Conservation (phyloP, 1,140 invertebrate species). For the Platorchestia sp. region DNA sequence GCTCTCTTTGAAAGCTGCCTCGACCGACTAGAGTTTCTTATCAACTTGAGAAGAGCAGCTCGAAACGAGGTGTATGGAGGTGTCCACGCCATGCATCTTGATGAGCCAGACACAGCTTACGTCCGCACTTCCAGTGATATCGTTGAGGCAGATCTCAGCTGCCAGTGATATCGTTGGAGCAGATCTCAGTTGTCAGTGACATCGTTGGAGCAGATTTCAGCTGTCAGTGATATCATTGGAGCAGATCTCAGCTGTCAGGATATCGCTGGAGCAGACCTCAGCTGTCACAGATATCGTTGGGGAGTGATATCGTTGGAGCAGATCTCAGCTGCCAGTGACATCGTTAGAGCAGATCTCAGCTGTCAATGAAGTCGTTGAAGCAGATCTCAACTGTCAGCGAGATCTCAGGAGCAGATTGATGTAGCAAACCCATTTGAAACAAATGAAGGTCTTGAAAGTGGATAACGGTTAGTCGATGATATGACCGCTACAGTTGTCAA, state of each 20-base stretch:
- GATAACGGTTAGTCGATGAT: not conserved
- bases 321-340: too few species aligned
- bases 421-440: not conserved
- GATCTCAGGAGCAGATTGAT: not conserved
- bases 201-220: too few species aligned
- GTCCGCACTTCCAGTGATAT: not conserved
- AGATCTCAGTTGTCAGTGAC: too few species aligned
- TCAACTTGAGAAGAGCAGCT: constrained; percentile 2
- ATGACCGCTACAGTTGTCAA: not conserved
- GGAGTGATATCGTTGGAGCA: too few species aligned
- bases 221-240: too few species aligned
- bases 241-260: too few species aligned
- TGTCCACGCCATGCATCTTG: not conserved
- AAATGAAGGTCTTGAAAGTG: not conserved
- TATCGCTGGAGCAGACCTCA: too few species aligned
- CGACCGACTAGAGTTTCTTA: not conserved
- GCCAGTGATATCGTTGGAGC: too few species aligned
- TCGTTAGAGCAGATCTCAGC: too few species aligned
- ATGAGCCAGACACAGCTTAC: not conserved
- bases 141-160: not conserved
- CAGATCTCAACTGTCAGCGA: too few species aligned
- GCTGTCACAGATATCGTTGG: too few species aligned
- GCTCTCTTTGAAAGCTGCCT: not conserved
- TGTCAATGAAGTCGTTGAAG: too few species aligned
- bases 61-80: constrained; percentile 13